Evolutionary conservation across 92 coral and sea anemone species (phyloP), one percentile per base, ranked within the genome.

Genomic region (Desmophyllum pertusum): DNA sequence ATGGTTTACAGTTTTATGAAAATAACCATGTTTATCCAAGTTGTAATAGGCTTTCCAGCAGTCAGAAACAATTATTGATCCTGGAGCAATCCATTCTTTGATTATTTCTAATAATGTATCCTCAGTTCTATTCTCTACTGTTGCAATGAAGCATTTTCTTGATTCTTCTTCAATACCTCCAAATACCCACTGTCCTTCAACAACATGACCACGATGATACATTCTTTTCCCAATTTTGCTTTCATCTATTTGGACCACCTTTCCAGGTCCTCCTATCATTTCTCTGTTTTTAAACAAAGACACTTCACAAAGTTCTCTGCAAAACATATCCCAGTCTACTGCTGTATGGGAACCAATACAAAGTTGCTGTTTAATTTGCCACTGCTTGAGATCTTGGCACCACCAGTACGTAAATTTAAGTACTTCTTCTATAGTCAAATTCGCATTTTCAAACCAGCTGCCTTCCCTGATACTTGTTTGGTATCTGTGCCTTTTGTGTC

Each of bases 41-140:
- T n/a, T n/a, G n/a, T n/a, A n/a, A n/a, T n/a, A n/a, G n/a, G 89
- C 88, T 67, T 90, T 90, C 93, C 93, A 90, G 55, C 90, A 67
- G 77, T 90, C 94, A 4, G 89, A 90, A 37, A 91, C 83, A 48
- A 88, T 88, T 29, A 65, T 69, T 79, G 89, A 84, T 30, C 92
- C 81, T 4, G 88, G 90, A 35, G 65, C 73, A 31, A 89, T 79
- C 89, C 92, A 89, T 65, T 85, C 78, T 59, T 79, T 85, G 50
- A 85, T 89, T 45, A 80, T 19, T 21, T 66, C 45, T 72, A 88
- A 55, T 29, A 88, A 70, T 33, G 91, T 88, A 30, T 76, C 75
- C 39, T 88, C 91, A 6, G 63, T 76, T 36, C 87, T 39, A 53
- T 88, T 61, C 43, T 88, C 87, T 46, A 83, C 91, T 23, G 73